phyloP scores from a whole-genome alignment of 2,888 invertebrate species.

The Sinhomidia bicolor region DNA sequence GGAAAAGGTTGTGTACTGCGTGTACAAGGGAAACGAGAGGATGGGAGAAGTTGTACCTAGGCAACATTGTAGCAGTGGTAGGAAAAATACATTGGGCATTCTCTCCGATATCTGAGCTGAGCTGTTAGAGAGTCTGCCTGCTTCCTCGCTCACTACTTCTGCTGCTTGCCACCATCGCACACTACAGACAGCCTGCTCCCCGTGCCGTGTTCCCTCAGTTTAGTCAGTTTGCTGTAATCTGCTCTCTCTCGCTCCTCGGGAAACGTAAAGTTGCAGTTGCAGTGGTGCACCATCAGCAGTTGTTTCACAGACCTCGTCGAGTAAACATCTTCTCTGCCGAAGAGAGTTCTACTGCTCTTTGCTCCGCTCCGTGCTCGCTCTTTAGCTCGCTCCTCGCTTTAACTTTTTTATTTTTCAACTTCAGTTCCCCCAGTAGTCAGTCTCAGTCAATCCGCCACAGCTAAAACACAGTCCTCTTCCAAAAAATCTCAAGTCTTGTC shows the following conservation, averaged over 20 bases:
- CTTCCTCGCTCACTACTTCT: not conserved
- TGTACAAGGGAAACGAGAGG: not conserved
- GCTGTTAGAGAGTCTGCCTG: conserved; percentile 24
- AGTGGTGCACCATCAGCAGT: conserved; percentile 62
- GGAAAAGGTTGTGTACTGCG: not conserved
- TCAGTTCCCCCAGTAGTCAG: conserved; percentile 41
- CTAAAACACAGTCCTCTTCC: not conserved
- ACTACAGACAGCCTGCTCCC: not conserved
- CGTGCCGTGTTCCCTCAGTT: not conserved
- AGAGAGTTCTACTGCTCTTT: conserved; percentile 58
- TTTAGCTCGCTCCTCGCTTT: conserved; percentile 50
- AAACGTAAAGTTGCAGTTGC: conserved; percentile 64
- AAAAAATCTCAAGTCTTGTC: conserved; percentile 22
- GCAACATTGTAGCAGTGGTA: conserved; percentile 5
- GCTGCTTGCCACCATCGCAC: not conserved
- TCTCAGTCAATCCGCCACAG: conserved; percentile 9
- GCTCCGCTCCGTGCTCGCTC: conserved; percentile 30
- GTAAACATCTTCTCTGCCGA: conserved; percentile 55
- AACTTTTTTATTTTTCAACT: conserved; percentile 41
- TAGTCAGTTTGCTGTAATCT: not conserved
- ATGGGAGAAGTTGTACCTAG: not conserved
- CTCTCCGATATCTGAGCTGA: conserved; percentile 22
- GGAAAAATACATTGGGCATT: conserved; percentile 1
- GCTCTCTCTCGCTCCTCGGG: conserved; percentile 34
- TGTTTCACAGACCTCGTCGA: conserved; percentile 62